Evolutionary conservation across 2,797 vertebrate species (phyloP).

Genomic region (Echiichthys vipera): DNA sequence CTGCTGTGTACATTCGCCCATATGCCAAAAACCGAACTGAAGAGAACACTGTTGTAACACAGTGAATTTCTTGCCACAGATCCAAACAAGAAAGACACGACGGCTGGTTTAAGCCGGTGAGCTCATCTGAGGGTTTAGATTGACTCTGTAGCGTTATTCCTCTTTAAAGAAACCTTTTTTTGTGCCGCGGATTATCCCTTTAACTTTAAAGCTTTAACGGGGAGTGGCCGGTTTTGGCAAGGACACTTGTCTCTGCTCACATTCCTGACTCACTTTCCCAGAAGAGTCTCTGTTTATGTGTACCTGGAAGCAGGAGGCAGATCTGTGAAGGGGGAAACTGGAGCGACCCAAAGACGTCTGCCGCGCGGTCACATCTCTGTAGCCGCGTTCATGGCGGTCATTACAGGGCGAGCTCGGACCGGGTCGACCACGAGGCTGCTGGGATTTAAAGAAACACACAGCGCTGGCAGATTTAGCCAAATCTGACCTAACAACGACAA

Average conservation of each 20-base stretch:
- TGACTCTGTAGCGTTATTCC: conserved; percentile 13
- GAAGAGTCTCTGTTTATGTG: conserved; percentile 57
- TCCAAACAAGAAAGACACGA: conserved; percentile 8
- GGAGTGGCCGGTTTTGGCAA: conserved; percentile 47
- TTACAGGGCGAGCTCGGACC: no score
- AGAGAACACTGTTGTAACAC: conserved; percentile 22
- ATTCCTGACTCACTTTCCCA: conserved; percentile 67
- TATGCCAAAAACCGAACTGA: conserved; percentile 45
- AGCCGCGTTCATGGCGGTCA: background rate
- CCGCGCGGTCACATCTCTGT: background rate
- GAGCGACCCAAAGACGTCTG: conserved; percentile 21
- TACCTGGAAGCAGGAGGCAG: conserved; percentile 51
- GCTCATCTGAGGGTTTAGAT: background rate
- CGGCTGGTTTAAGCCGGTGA: background rate
- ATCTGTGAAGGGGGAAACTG: background rate
- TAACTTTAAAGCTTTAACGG: conserved; percentile 55
- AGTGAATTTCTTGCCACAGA: conserved; percentile 3
- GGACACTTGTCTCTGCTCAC: conserved; percentile 47
- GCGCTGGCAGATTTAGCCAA: background rate
- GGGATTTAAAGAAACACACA: conserved; percentile 1
- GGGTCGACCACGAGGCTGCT: background rate
- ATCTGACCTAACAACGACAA: conserved; percentile 33
- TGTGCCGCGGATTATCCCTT: conserved; percentile 40
- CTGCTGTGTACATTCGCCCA: conserved; percentile 48
- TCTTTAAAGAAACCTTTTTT: background rate